These are phyloP conservation scores for Chorisops tibialis DNA, from an alignment of 2,888 invertebrate species.

Conservation along the genomic window DNA sequence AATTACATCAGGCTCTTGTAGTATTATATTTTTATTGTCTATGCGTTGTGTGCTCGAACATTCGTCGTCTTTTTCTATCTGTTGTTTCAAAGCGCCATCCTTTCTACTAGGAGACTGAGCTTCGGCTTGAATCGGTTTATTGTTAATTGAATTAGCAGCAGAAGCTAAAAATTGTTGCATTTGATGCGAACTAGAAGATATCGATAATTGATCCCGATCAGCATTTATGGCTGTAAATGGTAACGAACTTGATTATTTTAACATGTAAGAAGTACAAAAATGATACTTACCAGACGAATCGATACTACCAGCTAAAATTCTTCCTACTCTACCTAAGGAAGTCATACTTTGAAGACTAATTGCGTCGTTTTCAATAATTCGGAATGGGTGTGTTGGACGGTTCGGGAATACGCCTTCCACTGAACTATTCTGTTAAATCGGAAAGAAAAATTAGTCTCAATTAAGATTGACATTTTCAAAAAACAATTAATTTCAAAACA, in stretches of 20 bases:
- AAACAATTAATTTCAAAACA: too few species aligned
- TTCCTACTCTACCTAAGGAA: slow-evolving; percentile 78
- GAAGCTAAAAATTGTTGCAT: slow-evolving; percentile 40
- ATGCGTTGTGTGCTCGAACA: not conserved
- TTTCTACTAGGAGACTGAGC: slow-evolving; percentile 34
- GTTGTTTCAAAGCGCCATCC: slow-evolving; percentile 33
- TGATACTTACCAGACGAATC: slow-evolving; percentile 57
- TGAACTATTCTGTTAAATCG: slow-evolving; percentile 54
- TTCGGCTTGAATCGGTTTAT: slow-evolving; percentile 34
- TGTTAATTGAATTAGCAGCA: slow-evolving; percentile 28
- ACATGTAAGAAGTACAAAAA: not conserved
- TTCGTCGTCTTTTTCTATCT: not conserved
- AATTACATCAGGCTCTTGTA: slow-evolving; percentile 83
- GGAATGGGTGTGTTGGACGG: slow-evolving; percentile 72
- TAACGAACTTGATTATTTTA: not conserved
- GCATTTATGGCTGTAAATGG: slow-evolving; percentile 45
- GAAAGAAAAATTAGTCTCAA: too few species aligned
- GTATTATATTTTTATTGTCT: slow-evolving; percentile 40
- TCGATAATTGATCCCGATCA: slow-evolving; percentile 46
- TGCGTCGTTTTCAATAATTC: slow-evolving; percentile 83
- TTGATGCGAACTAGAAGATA: slow-evolving; percentile 41
- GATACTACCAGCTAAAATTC: slow-evolving; percentile 69
- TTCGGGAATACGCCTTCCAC: slow-evolving; percentile 73
- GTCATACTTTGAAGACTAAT: slow-evolving; percentile 86
- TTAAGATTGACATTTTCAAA: too few species aligned